Conservation (phyloP, 2,888 invertebrate genomes). For the Callimorpha dominula region DNA sequence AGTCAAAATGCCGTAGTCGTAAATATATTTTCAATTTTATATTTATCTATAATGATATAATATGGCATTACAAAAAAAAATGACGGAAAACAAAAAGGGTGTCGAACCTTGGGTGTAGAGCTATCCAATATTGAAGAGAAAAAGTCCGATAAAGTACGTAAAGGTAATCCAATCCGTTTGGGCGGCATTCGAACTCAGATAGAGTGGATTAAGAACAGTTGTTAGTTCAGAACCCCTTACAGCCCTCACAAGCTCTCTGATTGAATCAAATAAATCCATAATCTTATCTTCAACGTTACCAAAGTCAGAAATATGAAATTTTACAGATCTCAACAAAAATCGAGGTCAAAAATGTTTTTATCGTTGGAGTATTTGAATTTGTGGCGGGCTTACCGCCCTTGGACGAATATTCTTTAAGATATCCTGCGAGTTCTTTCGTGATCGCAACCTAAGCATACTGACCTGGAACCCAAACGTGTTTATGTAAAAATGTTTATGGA, state of each 20-base stretch:
- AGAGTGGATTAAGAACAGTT: constrained; percentile 57
- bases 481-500: constrained; percentile 31
- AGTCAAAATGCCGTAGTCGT: not conserved
- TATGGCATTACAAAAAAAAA: constrained; percentile 11
- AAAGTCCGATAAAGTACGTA: constrained; percentile 52
- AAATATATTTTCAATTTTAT: not conserved
- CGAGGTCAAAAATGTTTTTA: constrained; percentile 74
- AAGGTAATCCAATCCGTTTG: constrained; percentile 60
- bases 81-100: constrained; percentile 35
- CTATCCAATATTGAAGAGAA: constrained; percentile 54
- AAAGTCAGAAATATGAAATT: constrained; percentile 64
- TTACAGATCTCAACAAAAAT: constrained; percentile 67
- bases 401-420: constrained; percentile 71
- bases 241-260: constrained; percentile 46
- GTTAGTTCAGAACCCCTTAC: constrained; percentile 56
- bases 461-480: constrained; percentile 50
- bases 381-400: constrained; percentile 65
- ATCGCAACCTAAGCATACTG: constrained; percentile 63
- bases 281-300: constrained; percentile 52
- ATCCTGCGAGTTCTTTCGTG: constrained; percentile 64
- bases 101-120: constrained; percentile 34
- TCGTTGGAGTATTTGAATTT: constrained; percentile 77
- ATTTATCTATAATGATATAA: not conserved
- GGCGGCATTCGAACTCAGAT: constrained; percentile 54
- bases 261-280: constrained; percentile 62